Conservation (phyloP, 2,797 vertebrate genomes). For the Siniperca undulata region DNA sequence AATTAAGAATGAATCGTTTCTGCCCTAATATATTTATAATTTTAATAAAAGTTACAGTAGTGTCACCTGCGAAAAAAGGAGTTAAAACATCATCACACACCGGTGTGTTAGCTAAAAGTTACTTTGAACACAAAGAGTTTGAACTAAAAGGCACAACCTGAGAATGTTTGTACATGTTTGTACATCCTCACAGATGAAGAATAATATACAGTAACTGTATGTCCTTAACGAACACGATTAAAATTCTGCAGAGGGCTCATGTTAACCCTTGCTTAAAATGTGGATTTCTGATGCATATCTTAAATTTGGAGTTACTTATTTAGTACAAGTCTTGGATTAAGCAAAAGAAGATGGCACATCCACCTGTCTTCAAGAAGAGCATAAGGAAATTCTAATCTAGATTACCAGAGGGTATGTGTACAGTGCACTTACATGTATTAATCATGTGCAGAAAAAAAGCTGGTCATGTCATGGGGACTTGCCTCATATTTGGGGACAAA, state of each 20-base stretch:
- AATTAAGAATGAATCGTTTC: too few species aligned
- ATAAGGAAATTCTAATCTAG: background rate
- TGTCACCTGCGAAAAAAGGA: too few species aligned
- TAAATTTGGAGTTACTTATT: background rate
- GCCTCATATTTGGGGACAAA: too few species aligned
- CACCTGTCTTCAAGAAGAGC: slow-evolving; percentile 4
- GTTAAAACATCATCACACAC: too few species aligned
- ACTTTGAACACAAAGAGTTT: too few species aligned
- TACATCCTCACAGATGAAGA: background rate
- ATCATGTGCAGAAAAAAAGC: background rate
- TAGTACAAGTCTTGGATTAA: background rate
- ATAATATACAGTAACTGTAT: background rate
- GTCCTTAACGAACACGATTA: background rate
- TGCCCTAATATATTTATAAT: too few species aligned
- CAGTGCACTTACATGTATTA: background rate
- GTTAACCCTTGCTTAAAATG: background rate
- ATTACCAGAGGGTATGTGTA: background rate
- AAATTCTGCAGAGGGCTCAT: background rate
- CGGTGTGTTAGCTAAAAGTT: too few species aligned
- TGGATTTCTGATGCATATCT: too few species aligned
- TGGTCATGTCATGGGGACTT: background rate
- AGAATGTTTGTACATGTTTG: too few species aligned
- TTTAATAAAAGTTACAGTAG: too few species aligned
- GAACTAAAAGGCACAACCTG: too few species aligned
- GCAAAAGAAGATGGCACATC: background rate